Base-by-base conservation (phyloP, 2,113 vertebrate genomes). In the Beaufortia kweichowensis region DNA sequence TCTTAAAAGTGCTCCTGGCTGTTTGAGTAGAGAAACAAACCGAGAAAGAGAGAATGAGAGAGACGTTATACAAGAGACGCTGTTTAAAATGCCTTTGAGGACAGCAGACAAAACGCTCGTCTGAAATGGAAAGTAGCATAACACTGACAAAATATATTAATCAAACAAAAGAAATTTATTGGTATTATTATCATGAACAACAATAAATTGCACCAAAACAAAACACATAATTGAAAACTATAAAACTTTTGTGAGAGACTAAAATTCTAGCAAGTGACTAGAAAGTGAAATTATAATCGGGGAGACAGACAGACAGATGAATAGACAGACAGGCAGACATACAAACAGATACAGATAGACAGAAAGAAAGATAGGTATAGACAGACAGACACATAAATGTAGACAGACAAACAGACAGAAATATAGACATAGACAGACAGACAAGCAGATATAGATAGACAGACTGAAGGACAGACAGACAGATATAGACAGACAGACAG, bases 1-100 rank as follows among this genome's bases (percentile, higher is more conserved):
- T 95, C 94, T 95, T 95, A 93, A 97, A 97, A 90, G 92, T 95
- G 93, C 95, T 95, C 84, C 95, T 94, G 89, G 93, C 96, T 98
- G 89, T 84, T 77, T 73, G 56, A 61, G 39, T 69, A 46, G 57
- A 19, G 65, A 69, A 66, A 57, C 67, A 67, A 76, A 62, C 33
- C 17, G 29, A 59, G 48, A 66, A 76, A 88, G 84, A 90, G 78
- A 84, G 78, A 81, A 70, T 33, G 24, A 81, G 43, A 28, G 35
- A 61, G 61, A 39, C 23, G 3, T 77, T 55, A 79, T 84, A 79
- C 78, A 87, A 83, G 41, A 39, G 78, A 80, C 33, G 83, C 1
- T 10, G 64, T 24, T 69, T 29, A 78, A 60, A 17, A 77, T 46
- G 46, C 53, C 66, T 50, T 23, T 28, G n/a, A 57, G 63, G 63